phyloP scores from a whole-genome alignment of 2,888 invertebrate species.

The Pomacea canaliculata region DNA sequence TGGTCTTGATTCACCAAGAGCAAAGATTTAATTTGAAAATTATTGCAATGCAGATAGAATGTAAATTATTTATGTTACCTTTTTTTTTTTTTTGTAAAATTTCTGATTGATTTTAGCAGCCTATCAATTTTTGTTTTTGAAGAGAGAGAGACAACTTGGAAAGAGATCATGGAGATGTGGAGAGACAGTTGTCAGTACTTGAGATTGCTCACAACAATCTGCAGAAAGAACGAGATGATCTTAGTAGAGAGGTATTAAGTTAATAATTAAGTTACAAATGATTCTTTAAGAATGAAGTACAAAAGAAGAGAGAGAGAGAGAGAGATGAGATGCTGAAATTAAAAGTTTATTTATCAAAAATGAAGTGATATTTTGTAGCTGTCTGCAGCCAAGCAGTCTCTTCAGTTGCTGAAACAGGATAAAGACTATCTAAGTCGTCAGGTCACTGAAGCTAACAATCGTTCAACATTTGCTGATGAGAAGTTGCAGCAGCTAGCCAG shows the following conservation, averaged over 20 bases:
- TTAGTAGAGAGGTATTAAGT: conserved; percentile 56
- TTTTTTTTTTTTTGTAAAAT: too few relatives aligned
- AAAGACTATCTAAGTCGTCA: conserved; percentile 68
- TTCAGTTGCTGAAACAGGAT: conserved; percentile 65
- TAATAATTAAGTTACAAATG: not conserved
- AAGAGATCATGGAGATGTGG: conserved; percentile 57
- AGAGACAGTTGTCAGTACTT: conserved; percentile 55
- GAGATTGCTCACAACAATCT: conserved; percentile 57
- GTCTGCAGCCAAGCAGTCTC: conserved; percentile 57
- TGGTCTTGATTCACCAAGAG: too few relatives aligned
- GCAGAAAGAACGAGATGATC: conserved; percentile 64
- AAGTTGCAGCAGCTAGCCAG: conserved; percentile 55
- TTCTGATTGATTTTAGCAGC: too few relatives aligned
- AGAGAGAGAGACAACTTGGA: conserved; percentile 66
- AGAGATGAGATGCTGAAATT: not conserved
- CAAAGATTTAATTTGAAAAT: too few relatives aligned
- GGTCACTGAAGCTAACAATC: conserved; percentile 56
- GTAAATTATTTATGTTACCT: too few relatives aligned
- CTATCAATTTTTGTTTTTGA: conserved; percentile 11
- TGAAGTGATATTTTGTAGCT: conserved; percentile 40
- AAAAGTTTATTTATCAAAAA: not conserved
- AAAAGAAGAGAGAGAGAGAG: not conserved
- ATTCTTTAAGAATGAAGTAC: not conserved
- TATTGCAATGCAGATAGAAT: too few relatives aligned
- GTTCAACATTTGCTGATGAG: conserved; percentile 61